These are phyloP conservation scores for Telmatherina bonti DNA, from an alignment of 2,797 vertebrate genomes.

Conservation along the genomic window DNA sequence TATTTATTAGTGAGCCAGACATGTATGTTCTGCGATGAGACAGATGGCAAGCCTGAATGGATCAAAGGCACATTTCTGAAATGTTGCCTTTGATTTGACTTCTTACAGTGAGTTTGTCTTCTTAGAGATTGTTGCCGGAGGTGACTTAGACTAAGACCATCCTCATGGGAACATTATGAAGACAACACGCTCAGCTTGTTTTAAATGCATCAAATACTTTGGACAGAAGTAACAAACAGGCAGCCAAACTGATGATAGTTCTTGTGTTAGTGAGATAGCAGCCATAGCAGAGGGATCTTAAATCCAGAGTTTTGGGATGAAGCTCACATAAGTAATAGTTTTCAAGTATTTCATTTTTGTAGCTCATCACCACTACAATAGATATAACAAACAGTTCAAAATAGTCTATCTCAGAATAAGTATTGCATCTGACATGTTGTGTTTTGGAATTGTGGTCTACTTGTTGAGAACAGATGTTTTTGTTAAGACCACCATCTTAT, in stretches of 20 bases:
- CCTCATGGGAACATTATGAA: neutral
- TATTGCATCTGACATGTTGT: no score
- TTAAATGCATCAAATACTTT: no score
- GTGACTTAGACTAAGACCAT: neutral
- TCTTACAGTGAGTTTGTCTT: neutral
- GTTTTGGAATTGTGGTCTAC: neutral
- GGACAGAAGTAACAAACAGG: neutral
- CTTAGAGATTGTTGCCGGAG: neutral
- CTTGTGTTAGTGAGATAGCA: neutral
- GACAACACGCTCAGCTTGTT: no score
- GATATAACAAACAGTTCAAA: no score
- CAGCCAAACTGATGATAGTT: neutral
- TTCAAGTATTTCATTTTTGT: no score
- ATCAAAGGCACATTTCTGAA: neutral
- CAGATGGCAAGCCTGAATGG: neutral
- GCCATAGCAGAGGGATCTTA: neutral
- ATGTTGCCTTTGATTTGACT: neutral
- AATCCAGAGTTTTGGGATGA: no score
- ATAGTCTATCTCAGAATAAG: no score
- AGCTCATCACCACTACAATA: no score
- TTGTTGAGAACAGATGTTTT: neutral
- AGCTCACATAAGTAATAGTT: no score
- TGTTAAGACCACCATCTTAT: neutral
- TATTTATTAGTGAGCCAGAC: neutral
- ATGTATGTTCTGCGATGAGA: neutral